These are phyloP conservation scores for Scelioninae gen. 1 DNA, from an alignment of 2,888 invertebrate genomes.

Conservation along the genomic window DNA sequence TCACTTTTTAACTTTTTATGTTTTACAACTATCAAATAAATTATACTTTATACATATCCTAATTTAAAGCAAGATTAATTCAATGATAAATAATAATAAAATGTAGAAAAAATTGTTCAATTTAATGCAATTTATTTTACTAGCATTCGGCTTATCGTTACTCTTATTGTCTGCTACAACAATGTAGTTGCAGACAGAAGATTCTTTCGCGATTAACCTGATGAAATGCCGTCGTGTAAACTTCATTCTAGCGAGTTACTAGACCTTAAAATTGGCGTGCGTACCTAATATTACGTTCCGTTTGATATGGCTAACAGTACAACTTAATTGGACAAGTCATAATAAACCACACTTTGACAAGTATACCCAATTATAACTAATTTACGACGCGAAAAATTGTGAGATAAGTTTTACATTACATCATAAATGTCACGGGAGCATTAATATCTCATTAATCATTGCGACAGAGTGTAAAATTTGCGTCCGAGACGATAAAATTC, in stretches of 20 bases:
- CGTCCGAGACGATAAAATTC: slow-evolving; percentile 24
- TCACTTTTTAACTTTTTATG: too few species aligned
- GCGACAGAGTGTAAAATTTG: slow-evolving; percentile 13
- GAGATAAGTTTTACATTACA: slow-evolving; percentile 42
- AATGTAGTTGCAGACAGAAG: neutral
- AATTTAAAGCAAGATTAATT: too few species aligned
- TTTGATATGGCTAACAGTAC: slow-evolving; percentile 39
- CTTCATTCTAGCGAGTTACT: slow-evolving; percentile 43
- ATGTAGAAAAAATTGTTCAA: neutral
- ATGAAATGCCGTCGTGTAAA: slow-evolving; percentile 20
- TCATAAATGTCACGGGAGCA: slow-evolving; percentile 22
- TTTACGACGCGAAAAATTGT: slow-evolving; percentile 32
- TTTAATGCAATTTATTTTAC: neutral
- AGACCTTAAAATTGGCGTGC: slow-evolving; percentile 45
- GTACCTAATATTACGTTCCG: slow-evolving; percentile 14
- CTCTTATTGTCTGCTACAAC: neutral
- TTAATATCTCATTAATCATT: slow-evolving; percentile 33
- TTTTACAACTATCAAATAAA: too few species aligned
- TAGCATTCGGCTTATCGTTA: too few species aligned
- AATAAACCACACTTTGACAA: slow-evolving; percentile 45
- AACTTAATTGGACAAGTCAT: slow-evolving; percentile 45
- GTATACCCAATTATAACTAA: slow-evolving; percentile 33
- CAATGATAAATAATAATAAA: too few species aligned
- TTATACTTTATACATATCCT: too few species aligned
- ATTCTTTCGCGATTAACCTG: slow-evolving; percentile 19